Base-by-base conservation (phyloP, 2,113 vertebrate species). In the Coturnix japonica region DNA sequence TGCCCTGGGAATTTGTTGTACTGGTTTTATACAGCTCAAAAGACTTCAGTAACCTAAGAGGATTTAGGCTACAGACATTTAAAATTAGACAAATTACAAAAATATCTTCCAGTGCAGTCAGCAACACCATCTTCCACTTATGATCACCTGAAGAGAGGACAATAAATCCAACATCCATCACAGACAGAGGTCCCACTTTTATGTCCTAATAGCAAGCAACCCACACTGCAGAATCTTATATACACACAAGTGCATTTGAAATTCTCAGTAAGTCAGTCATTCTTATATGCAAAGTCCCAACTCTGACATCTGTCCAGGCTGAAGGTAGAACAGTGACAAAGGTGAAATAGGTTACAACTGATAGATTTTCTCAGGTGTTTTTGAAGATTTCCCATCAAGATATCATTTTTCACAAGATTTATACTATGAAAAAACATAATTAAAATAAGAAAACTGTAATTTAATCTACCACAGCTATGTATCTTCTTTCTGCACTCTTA, bases 211-310 rank as follows among this genome's bases (percentile, higher is more conserved):
- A 59, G 46, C 51, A 46, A 81, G 61, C 33, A 81, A 35, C 25
- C 8, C 23, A 53, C 14, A 28, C 25, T 22, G 17, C 64, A 92
- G 64, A 80, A n/a, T 26, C 56, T 44, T 15, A 13, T 26, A 6
- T 4, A 6, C 0, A 14, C 7, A 25, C 23, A 60, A 41, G 4
- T 9, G 35, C 8, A 47, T 31, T 13, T 71, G 39, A 85, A 70
- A 53, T 18, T 5, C 28, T 80, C 14, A 0, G 0, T 1, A 44
- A 5, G 7, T 2, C 28, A 71, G 44, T n/a, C 51, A 71, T 21
- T 44, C 41, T 84, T 9, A 26, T 18, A n/a, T 31, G 20, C 7
- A 47, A 84, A 75, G 12, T 57, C 90, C 54, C 39, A 87, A 1
- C 11, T 66, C 17, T 11, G 31, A 23, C 41, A 74, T 57, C 43